Evolutionary conservation across 2,888 invertebrate species (phyloP).

Genomic region (Seladonia tumulorum): DNA sequence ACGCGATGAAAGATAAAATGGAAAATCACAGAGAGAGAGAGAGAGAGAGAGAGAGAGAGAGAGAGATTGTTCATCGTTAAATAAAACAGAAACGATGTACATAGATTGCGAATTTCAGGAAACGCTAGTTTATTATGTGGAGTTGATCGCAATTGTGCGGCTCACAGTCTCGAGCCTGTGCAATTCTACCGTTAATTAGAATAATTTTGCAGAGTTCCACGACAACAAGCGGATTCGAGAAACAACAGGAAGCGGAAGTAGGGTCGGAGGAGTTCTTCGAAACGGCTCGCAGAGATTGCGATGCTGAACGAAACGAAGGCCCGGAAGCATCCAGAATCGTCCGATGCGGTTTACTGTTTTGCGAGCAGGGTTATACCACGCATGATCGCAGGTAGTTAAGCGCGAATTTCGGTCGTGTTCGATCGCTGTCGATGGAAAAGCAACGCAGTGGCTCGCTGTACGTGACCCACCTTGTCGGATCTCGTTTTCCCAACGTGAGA

Average conservation of each 20-base stretch:
- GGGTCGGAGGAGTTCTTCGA: neutral
- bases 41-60: too few relatives aligned
- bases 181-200: neutral
- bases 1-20: too few relatives aligned
- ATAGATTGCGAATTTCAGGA: too few relatives aligned
- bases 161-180: neutral
- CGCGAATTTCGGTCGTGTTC: neutral
- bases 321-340: slow-evolving; percentile 35
- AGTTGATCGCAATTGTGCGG: too few relatives aligned
- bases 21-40: too few relatives aligned
- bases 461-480: slow-evolving; percentile 91
- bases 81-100: too few relatives aligned
- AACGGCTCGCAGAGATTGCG: slow-evolving; percentile 37
- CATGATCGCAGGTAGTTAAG: slow-evolving; percentile 12
- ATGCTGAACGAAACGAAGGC: slow-evolving; percentile 35
- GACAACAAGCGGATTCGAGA: neutral
- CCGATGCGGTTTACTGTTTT: slow-evolving; percentile 29
- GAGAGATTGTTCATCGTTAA: too few relatives aligned
- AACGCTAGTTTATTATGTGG: neutral
- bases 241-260: neutral
- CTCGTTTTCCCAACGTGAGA: slow-evolving; percentile 94
- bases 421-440: neutral
- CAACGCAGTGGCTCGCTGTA: slow-evolving; percentile 24
- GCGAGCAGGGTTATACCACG: slow-evolving; percentile 26
- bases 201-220: neutral